Conservation (phyloP, 2,113 vertebrate genomes). For the Aix galericulata region DNA sequence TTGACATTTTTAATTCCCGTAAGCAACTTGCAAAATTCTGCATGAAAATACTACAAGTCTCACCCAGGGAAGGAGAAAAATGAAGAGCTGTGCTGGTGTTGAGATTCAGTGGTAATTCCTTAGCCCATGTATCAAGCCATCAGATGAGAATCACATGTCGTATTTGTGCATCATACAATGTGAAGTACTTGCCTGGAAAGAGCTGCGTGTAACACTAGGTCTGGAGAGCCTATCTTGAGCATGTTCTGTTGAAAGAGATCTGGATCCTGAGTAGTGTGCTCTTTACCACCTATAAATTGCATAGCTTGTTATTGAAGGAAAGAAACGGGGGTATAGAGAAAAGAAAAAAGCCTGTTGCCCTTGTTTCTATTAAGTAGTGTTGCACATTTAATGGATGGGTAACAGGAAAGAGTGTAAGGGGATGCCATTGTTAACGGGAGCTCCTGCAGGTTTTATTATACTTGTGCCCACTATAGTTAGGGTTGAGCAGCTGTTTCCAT, state of each 20-base stretch:
- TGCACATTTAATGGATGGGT: constrained; percentile 75
- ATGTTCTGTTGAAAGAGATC: neutral
- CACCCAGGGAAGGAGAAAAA: neutral
- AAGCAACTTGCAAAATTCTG: neutral
- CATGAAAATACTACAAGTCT: neutral
- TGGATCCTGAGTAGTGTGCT: constrained; percentile 7
- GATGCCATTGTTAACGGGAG: constrained; percentile 75
- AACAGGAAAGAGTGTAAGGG: constrained; percentile 76
- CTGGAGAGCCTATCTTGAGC: neutral
- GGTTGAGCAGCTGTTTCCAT: constrained; percentile 81
- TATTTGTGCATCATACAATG: neutral
- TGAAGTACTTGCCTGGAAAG: neutral
- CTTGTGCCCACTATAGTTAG: constrained; percentile 72
- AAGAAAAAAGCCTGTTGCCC: constrained; percentile 47
- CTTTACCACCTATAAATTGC: constrained; percentile 66
- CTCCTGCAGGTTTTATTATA: constrained; percentile 79
- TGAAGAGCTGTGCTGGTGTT: neutral
- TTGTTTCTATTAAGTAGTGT: constrained; percentile 68
- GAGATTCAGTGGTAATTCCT: neutral
- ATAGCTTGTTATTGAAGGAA: constrained; percentile 58
- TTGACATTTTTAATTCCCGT: neutral
- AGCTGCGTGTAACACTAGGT: neutral
- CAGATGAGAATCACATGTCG: neutral
- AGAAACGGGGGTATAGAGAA: neutral
- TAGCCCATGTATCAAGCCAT: neutral